These are phyloP conservation scores for Esox niger DNA, from an alignment of 2,113 vertebrate species.

Conservation along the genomic window DNA sequence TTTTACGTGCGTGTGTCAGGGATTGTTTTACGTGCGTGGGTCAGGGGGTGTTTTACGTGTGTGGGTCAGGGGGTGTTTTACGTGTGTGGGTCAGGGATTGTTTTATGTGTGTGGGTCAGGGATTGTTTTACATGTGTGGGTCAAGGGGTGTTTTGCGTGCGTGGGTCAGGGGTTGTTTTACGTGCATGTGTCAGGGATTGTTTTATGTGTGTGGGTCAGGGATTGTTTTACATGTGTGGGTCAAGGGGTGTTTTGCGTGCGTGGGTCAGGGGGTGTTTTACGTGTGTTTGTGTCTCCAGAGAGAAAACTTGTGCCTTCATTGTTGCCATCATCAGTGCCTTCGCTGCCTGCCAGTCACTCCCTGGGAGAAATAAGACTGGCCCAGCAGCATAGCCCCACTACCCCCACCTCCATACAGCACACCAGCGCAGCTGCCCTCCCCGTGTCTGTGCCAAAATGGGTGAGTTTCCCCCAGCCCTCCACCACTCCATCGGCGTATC, in stretches of 20 bases:
- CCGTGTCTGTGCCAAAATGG: slow-evolving; percentile 74
- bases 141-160: background rate
- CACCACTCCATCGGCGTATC: background rate
- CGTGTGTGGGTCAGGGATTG: too few relatives aligned
- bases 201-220: too few relatives aligned
- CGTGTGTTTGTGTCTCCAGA: slow-evolving; percentile 71
- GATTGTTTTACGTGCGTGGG: too few relatives aligned
- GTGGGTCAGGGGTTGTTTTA: too few relatives aligned
- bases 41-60: too few relatives aligned
- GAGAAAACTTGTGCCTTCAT: slow-evolving; percentile 95
- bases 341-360: slow-evolving; percentile 76
- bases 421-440: slow-evolving; percentile 68
- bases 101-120: too few relatives aligned
- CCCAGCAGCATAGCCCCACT: slow-evolving; percentile 68
- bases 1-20: too few relatives aligned
- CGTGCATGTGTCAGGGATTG: too few relatives aligned
- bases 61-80: too few relatives aligned
- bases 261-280: slow-evolving; percentile 26
- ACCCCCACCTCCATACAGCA: slow-evolving; percentile 67
- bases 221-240: too few relatives aligned
- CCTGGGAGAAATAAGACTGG: slow-evolving; percentile 73
- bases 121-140: too few relatives aligned
- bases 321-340: slow-evolving; percentile 88
- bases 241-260: too few relatives aligned
- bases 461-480: slow-evolving; percentile 70